Conservation (phyloP, 2,888 invertebrate species). For the Drosophila pseudotalamancana region DNA sequence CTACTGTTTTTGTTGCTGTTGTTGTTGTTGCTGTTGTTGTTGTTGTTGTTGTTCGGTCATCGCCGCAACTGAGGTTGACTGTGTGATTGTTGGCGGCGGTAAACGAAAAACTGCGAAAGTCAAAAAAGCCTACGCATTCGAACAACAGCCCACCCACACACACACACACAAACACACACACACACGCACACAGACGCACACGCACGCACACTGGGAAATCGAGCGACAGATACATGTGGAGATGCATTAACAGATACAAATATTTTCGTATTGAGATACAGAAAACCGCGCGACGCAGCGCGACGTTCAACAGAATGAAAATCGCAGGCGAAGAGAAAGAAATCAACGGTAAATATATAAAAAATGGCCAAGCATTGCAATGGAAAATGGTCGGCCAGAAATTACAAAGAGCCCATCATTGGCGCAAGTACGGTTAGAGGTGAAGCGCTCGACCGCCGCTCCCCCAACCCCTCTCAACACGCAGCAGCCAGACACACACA, state of each 20-base stretch:
- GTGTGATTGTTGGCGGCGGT: conserved; percentile 68
- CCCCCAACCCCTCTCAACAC: background rate
- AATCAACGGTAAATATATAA: conserved; percentile 66
- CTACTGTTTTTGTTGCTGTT: background rate
- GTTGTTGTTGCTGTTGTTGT: conserved; percentile 26
- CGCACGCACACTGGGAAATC: background rate
- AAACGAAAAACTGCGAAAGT: conserved; percentile 57
- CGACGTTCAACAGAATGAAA: conserved; percentile 39
- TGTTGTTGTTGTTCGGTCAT: conserved; percentile 38
- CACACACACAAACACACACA: conserved; percentile 1
- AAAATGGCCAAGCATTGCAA: conserved; percentile 68
- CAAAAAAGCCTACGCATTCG: conserved; percentile 56
- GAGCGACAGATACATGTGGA: conserved; percentile 11
- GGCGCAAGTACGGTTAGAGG: conserved; percentile 33
- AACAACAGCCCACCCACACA: background rate
- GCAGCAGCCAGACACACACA: background rate
- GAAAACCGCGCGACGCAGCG: conserved; percentile 65
- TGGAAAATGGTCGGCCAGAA: conserved; percentile 75
- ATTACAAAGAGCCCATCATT: conserved; percentile 69
- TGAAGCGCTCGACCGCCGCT: background rate
- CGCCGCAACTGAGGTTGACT: conserved; percentile 69
- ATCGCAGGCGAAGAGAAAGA: conserved; percentile 30
- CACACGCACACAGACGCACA: background rate
- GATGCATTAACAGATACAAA: conserved; percentile 25
- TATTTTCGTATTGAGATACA: conserved; percentile 45